Percentiles rank a stretch among this genome's conserved stretches.
phyloP scores from a whole-genome alignment of 2,888 invertebrate genomes.

The Buathra laborator region DNA sequence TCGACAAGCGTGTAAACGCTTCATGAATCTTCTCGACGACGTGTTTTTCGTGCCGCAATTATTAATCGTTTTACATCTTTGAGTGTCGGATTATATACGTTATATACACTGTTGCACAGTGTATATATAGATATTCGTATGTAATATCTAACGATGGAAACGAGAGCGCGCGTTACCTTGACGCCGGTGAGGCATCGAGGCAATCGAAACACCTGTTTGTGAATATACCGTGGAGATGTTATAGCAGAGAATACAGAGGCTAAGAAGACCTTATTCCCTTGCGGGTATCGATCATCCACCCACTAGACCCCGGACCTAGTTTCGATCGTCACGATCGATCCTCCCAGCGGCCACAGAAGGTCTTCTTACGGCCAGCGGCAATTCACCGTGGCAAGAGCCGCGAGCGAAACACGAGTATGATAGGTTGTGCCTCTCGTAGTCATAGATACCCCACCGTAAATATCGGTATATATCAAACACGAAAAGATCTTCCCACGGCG shows the following conservation, averaged over 20 bases:
- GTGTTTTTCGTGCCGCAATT: slow-evolving; percentile 55
- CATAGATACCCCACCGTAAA: neutral
- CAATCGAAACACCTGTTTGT: slow-evolving; percentile 49
- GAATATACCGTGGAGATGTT: slow-evolving; percentile 4
- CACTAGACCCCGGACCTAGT: slow-evolving; percentile 40
- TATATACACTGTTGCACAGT: neutral
- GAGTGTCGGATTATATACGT: too few species aligned
- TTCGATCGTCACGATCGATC: slow-evolving; percentile 63
- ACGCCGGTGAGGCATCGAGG: slow-evolving; percentile 14
- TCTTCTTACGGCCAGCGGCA: slow-evolving; percentile 57
- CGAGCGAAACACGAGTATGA: slow-evolving; percentile 32
- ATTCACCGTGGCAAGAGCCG: slow-evolving; percentile 20
- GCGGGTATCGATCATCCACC: slow-evolving; percentile 59
- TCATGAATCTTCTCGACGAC: slow-evolving; percentile 39
- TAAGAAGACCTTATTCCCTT: slow-evolving; percentile 35
- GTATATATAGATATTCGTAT: neutral
- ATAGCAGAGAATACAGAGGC: neutral
- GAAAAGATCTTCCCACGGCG: slow-evolving; percentile 51
- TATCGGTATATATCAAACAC: slow-evolving; percentile 29
- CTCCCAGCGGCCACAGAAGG: slow-evolving; percentile 51
- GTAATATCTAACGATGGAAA: slow-evolving; percentile 28
- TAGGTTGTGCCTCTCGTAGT: neutral
- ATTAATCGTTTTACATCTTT: slow-evolving; percentile 34
- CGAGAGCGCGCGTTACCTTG: slow-evolving; percentile 44
- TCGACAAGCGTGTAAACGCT: slow-evolving; percentile 42